Conservation (phyloP, 2,113 vertebrate species). For the Gorsachius goisagi region DNA sequence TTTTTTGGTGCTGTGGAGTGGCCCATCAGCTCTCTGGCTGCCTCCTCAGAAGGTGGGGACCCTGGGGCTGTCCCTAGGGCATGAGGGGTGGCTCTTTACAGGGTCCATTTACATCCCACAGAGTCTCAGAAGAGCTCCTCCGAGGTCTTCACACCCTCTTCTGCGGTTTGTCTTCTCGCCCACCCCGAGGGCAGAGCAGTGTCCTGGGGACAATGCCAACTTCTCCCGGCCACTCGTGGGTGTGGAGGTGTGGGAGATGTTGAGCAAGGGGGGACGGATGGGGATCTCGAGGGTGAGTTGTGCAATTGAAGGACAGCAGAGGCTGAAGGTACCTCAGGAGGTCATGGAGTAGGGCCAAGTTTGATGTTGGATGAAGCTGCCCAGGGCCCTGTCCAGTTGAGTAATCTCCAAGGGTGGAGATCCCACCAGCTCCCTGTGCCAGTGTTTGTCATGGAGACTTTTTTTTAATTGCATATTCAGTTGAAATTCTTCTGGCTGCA, state of each 20-base stretch:
- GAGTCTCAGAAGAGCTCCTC: background rate
- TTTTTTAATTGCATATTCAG: background rate
- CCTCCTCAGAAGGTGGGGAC: background rate
- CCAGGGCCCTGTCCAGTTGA: background rate
- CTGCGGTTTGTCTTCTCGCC: background rate
- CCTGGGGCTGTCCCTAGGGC: background rate
- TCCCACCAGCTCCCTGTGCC: background rate
- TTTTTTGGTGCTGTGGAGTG: background rate
- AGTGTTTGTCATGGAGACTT: background rate
- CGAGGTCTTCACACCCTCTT: accelerated
- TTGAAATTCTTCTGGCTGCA: background rate
- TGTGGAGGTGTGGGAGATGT: background rate
- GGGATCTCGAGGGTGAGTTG: background rate
- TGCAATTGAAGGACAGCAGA: background rate
- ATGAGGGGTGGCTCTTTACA: background rate
- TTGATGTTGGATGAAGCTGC: background rate
- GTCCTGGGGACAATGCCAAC: background rate
- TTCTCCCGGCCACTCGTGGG: accelerated
- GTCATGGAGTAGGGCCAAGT: background rate
- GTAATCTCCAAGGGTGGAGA: background rate
- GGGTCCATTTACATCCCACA: background rate
- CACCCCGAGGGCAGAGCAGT: background rate
- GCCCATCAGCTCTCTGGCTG: background rate
- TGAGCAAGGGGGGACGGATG: background rate
- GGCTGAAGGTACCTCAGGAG: background rate